phyloP scores from a whole-genome alignment of 2,888 invertebrate species.

The Drosophila sordidula region DNA sequence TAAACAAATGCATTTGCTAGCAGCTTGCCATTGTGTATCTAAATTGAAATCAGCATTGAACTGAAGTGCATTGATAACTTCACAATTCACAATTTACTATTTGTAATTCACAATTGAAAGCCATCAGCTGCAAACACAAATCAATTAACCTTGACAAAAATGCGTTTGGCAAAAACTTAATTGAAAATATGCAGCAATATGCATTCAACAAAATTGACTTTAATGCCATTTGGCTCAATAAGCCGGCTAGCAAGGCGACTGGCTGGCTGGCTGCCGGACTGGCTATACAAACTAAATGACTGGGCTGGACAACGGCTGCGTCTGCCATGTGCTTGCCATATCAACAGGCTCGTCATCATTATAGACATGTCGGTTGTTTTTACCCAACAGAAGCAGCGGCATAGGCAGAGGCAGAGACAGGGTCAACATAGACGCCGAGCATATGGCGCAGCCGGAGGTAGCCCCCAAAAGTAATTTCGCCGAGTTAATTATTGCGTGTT shows the following conservation, averaged over 20 bases:
- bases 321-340: conserved; percentile 69
- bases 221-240: conserved; percentile 60
- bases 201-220: conserved; percentile 60
- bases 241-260: conserved; percentile 15
- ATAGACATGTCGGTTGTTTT: conserved; percentile 43
- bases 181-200: conserved; percentile 70
- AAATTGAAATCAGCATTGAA: conserved; percentile 75
- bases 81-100: conserved; percentile 37
- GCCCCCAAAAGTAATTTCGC: conserved; percentile 63
- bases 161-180: conserved; percentile 69
- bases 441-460: conserved; percentile 51
- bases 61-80: conserved; percentile 76
- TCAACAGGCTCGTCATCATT: conserved; percentile 37
- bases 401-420: background rate
- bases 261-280: conserved; percentile 17
- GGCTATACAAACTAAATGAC: conserved; percentile 26
- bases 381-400: background rate
- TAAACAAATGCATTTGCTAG: conserved; percentile 44
- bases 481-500: conserved; percentile 77
- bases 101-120: conserved; percentile 54
- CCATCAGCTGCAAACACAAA: conserved; percentile 43
- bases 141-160: conserved; percentile 78
- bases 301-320: conserved; percentile 51
- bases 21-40: conserved; percentile 50
- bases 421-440: conserved; percentile 35